Conservation (phyloP, 2,888 invertebrate genomes). For the Protula sp. region DNA sequence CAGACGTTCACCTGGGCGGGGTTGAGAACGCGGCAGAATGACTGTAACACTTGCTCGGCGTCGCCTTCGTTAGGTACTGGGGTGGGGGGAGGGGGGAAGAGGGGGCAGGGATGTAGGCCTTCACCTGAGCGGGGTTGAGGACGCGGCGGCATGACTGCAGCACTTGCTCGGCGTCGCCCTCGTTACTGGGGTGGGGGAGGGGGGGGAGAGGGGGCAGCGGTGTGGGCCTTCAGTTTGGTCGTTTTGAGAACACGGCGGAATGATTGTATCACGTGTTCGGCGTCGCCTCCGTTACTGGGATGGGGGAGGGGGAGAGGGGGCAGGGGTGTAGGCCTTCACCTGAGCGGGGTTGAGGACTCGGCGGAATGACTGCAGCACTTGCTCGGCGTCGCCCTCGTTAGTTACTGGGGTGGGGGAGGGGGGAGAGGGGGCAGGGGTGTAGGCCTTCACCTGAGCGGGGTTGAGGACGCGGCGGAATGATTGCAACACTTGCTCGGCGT, state of each 20-base stretch:
- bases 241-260: conserved; percentile 83
- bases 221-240: conserved; percentile 68
- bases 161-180: conserved; percentile 75
- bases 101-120: no score
- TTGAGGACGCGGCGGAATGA: conserved; percentile 77
- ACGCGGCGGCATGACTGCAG: conserved; percentile 74
- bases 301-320: no score
- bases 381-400: conserved; percentile 77
- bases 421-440: no score
- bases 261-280: conserved; percentile 73
- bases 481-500: conserved; percentile 76
- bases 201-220: no score
- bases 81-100: no score
- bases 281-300: no score
- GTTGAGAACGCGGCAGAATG: conserved; percentile 77
- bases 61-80: no score
- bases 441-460: conserved; percentile 67
- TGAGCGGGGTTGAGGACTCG: conserved; percentile 83
- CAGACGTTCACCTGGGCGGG: conserved; percentile 75
- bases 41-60: conserved; percentile 72
- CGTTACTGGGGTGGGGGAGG: no score
- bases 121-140: conserved; percentile 77
- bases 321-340: conserved; percentile 32
- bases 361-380: conserved; percentile 75
- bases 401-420: no score